Base-by-base conservation (phyloP, 2,113 vertebrate species). In the Dendropsophus ebraccatus region DNA sequence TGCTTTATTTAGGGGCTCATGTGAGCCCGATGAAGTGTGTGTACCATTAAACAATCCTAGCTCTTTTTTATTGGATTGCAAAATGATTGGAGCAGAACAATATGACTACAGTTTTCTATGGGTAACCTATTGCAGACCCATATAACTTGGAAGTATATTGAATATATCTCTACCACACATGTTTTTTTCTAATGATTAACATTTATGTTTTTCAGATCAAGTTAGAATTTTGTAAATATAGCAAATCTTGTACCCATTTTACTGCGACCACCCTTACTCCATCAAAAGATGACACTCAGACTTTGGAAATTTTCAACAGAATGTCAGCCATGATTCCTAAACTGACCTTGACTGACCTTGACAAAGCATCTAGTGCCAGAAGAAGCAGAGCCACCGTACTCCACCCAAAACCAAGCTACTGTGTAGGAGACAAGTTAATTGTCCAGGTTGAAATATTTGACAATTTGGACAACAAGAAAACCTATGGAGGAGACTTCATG, bases 371-470 rank as follows among this genome's bases (percentile, higher is more conserved):
- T 12, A 58, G 62, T 72, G 84, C 77, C 16, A 65, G 8, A 1
- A 88, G 81, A 0, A 87, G 87, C 56, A 86, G 14, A 75, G 84
- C 69, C 49, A 76, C 67, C 23, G 32, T 88, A 21, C 2, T 88
- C 52, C 72, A 86, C 25, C 77, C 83, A 19, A 87, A 47, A 60
- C 19, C n/a, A 7, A 70, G 35, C 19, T 80, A 84, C 49, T 69
- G 67, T 56, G 52, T 84, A 32, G 86, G 86, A 41, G 86, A 87
- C 50, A 32, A n/a, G 23, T 17, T 87, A 62, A 67, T 25, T 56
- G 76, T 87, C n/a, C 45, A 50, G 23, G 52, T 87, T 52, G 52
- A 86, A 9, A 87, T 87, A 76, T 83, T 67, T 75, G 87, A 86
- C 47, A 25, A 80, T 50, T 62, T 74, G 0, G 83, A 69, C 23